Evolutionary conservation across 2,113 vertebrate genomes (phyloP).

Genomic region (Salvator merianae): DNA sequence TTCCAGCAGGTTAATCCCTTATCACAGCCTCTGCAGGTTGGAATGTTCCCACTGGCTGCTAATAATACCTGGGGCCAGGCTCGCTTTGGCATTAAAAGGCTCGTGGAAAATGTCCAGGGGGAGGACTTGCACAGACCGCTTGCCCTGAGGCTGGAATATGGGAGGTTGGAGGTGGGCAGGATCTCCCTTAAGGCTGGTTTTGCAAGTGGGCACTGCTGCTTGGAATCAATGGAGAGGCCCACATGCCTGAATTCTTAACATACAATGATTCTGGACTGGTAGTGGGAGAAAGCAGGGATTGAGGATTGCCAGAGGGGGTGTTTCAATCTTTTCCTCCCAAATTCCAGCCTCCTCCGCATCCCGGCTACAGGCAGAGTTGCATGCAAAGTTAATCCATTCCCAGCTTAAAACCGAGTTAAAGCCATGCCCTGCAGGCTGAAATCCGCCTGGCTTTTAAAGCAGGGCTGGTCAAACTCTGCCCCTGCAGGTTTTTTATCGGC

Average conservation of each 20-base stretch:
- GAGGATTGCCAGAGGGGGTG: not conserved
- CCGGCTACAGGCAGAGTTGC: not conserved
- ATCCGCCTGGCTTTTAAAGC: too few relatives aligned
- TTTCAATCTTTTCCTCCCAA: not conserved
- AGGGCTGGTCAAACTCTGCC: too few relatives aligned
- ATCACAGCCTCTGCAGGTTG: conserved; percentile 25
- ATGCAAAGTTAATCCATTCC: not conserved
- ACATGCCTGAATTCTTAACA: not conserved
- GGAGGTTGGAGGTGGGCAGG: not conserved
- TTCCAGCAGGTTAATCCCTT: conserved; percentile 31
- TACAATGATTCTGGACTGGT: not conserved
- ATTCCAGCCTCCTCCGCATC: not conserved
- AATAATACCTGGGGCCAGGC: not conserved
- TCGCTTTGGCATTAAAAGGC: not conserved
- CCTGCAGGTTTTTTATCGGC: too few relatives aligned
- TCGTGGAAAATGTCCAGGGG: not conserved
- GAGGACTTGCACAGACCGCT: not conserved
- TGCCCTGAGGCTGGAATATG: too few relatives aligned
- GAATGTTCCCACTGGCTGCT: not conserved
- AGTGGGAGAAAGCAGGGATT: too few relatives aligned
- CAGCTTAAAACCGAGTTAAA: not conserved
- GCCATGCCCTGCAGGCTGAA: too few relatives aligned
- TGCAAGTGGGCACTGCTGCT: not conserved
- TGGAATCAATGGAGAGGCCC: not conserved
- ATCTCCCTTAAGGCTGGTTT: not conserved